Conservation (phyloP, 2,888 invertebrate genomes). For the Monochamus alternatus region DNA sequence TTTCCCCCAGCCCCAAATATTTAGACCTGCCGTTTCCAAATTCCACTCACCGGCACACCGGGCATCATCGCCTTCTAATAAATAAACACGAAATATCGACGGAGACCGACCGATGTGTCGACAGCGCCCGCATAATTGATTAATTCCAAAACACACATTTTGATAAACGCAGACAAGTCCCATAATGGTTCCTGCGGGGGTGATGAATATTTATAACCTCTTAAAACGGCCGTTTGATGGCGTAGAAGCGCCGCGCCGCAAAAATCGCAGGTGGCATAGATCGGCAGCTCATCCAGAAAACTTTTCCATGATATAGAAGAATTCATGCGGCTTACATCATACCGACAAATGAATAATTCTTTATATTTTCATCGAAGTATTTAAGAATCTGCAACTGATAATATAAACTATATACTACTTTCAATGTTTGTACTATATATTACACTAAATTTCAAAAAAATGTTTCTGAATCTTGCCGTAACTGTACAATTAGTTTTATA, state of each 20-base stretch:
- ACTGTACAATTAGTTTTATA: no score
- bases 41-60: neutral
- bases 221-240: constrained; percentile 60
- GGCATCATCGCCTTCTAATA: constrained; percentile 42
- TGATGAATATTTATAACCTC: constrained; percentile 63
- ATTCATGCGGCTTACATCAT: no score
- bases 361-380: no score
- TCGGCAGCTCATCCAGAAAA: neutral
- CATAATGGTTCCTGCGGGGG: constrained; percentile 58
- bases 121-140: constrained; percentile 56
- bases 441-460: no score
- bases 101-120: constrained; percentile 48
- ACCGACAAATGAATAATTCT: no score
- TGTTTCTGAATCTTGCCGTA: no score
- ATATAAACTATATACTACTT: neutral
- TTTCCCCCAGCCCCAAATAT: neutral
- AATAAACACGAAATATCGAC: constrained; percentile 46
- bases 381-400: no score
- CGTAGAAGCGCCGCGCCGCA: constrained; percentile 60
- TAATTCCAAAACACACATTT: constrained; percentile 58
- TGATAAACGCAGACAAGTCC: constrained; percentile 60
- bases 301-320: no score
- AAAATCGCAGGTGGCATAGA: constrained; percentile 58
- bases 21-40: neutral
- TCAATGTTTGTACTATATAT: no score